Evolutionary conservation across 2,113 vertebrate genomes (phyloP).

Genomic region (Prionailurus bengalensis): DNA sequence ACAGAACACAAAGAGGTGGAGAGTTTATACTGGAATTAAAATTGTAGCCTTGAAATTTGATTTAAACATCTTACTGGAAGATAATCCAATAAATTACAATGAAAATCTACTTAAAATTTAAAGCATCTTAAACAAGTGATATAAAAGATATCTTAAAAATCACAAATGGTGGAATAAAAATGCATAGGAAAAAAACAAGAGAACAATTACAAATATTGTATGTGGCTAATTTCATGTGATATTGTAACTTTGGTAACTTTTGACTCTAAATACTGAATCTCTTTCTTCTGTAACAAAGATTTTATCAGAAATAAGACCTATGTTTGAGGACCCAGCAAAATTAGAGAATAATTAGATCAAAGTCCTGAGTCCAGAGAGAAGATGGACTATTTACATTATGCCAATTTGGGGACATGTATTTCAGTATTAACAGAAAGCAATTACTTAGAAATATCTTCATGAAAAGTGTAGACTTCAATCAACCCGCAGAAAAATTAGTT

Average conservation of each 20-base stretch:
- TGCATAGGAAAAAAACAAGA: neutral
- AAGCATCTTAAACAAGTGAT: neutral
- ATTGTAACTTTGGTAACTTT: neutral
- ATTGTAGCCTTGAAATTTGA: neutral
- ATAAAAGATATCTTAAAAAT: neutral
- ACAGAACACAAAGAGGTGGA: neutral
- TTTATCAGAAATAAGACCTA: neutral
- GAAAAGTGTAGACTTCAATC: neutral
- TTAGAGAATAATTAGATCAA: neutral
- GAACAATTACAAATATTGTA: neutral
- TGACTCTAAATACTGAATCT: neutral
- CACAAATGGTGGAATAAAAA: neutral
- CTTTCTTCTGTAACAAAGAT: neutral
- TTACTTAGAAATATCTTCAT: neutral
- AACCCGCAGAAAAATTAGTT: neutral
- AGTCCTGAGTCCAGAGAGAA: neutral
- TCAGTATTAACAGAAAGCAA: neutral
- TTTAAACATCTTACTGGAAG: neutral
- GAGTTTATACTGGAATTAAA: neutral
- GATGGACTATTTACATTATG: neutral
- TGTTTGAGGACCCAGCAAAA: neutral
- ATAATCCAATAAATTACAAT: neutral
- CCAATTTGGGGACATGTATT: neutral
- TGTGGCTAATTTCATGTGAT: neutral
- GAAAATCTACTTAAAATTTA: neutral